These are phyloP conservation scores for Saturnia pavonia DNA, from an alignment of 2,888 invertebrate species.

Conservation along the genomic window DNA sequence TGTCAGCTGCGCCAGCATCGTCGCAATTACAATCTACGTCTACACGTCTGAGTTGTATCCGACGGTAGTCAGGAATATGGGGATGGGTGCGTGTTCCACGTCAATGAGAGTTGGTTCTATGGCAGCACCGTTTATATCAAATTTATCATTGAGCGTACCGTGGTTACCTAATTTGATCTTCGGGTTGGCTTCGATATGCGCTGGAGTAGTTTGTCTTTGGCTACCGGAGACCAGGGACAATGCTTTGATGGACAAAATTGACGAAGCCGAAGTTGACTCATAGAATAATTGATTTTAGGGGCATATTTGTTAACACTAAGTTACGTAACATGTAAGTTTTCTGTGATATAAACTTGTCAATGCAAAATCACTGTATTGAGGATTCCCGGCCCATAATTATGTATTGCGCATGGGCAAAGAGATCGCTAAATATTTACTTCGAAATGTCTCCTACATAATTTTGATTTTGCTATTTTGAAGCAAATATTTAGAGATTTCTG, in stretches of 20 bases:
- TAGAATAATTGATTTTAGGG: not conserved
- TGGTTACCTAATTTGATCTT: constrained; percentile 89
- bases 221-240: constrained; percentile 90
- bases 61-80: constrained; percentile 92
- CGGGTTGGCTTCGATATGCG: constrained; percentile 84
- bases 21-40: constrained; percentile 91
- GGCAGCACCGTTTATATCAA: constrained; percentile 90
- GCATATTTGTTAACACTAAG: too few relatives aligned
- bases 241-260: constrained; percentile 85
- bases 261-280: constrained; percentile 9
- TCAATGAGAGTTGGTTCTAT: constrained; percentile 92
- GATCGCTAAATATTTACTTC: too few relatives aligned
- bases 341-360: too few relatives aligned
- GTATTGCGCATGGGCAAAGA: too few relatives aligned
- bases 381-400: too few relatives aligned
- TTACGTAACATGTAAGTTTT: too few relatives aligned
- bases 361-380: too few relatives aligned
- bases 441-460: too few relatives aligned
- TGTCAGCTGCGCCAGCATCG: constrained; percentile 89
- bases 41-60: constrained; percentile 94
- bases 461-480: too few relatives aligned
- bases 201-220: constrained; percentile 83
- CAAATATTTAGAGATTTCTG: too few relatives aligned
- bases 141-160: constrained; percentile 70
- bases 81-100: constrained; percentile 91